Evolutionary conservation across 2,113 vertebrate species (phyloP).

Genomic region (Jaculus jaculus): DNA sequence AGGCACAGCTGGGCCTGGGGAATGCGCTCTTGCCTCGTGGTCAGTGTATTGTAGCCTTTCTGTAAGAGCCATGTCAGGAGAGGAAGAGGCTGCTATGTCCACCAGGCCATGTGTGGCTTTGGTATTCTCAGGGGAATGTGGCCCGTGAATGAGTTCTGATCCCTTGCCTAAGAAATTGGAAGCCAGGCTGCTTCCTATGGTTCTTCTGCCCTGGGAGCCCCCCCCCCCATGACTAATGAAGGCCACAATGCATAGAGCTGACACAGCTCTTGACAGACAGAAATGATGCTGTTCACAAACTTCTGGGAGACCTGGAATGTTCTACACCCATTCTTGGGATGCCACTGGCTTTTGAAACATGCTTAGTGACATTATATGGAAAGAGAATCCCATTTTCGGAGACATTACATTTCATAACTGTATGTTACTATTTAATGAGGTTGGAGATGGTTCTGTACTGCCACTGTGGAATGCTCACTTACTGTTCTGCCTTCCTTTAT

Average conservation of each 20-base stretch:
- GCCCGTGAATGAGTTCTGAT: not conserved
- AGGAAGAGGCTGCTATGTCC: not conserved
- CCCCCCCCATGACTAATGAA: not conserved
- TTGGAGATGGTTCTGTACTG: not conserved
- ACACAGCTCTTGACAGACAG: not conserved
- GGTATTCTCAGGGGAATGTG: not conserved
- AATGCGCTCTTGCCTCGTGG: not conserved
- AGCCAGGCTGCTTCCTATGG: not conserved
- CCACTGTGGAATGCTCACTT: not conserved
- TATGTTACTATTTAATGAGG: not conserved
- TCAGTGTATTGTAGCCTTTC: not conserved
- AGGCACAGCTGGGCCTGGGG: not conserved
- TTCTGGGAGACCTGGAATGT: not conserved
- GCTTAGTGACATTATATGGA: not conserved
- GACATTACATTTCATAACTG: not conserved
- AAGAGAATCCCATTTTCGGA: not conserved
- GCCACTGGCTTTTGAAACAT: not conserved
- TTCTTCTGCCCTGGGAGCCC: not conserved
- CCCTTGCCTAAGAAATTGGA: not conserved
- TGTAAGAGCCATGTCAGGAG: not conserved
- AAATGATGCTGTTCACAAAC: not conserved
- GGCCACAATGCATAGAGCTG: not conserved
- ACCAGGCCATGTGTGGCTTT: not conserved
- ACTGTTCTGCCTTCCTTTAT: not conserved
- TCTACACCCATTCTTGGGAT: not conserved